Evolutionary conservation across 2,888 invertebrate genomes (phyloP).

Genomic region (Erynnis tages): DNA sequence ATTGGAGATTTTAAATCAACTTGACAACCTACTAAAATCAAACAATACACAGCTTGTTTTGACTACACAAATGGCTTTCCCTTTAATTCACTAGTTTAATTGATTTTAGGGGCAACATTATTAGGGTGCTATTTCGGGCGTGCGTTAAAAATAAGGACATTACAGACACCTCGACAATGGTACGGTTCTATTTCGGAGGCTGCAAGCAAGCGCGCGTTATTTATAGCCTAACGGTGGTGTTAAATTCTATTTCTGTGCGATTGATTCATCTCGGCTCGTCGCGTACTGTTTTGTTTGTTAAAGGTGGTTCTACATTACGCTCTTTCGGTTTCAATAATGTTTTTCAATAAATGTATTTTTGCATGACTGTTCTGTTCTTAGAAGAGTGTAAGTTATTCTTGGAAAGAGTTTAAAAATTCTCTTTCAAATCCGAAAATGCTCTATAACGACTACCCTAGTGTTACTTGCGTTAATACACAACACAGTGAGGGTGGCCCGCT

Average conservation of each 20-base stretch:
- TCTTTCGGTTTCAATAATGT: too few species aligned
- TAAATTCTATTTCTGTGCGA: conserved; percentile 29
- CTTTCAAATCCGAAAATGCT: too few species aligned
- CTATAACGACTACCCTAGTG: too few species aligned
- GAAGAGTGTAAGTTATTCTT: too few species aligned
- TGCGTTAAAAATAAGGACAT: conserved; percentile 14
- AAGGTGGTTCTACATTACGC: too few species aligned
- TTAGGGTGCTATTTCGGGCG: conserved; percentile 1
- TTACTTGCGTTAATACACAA: too few species aligned
- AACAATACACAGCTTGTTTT: background rate
- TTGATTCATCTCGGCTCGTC: conserved; percentile 24
- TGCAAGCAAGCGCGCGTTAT: conserved; percentile 24
- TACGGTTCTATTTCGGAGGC: conserved; percentile 9
- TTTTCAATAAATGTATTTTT: too few species aligned
- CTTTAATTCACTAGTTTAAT: conserved; percentile 3
- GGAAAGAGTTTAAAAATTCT: too few species aligned
- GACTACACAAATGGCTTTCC: background rate
- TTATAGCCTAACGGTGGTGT: conserved; percentile 26
- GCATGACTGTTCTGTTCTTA: too few species aligned
- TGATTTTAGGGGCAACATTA: conserved; percentile 6
- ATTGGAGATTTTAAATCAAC: too few species aligned
- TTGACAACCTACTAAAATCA: too few species aligned
- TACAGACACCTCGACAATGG: conserved; percentile 12
- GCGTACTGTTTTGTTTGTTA: background rate
- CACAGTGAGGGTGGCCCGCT: too few species aligned